phyloP scores from a whole-genome alignment of 2,797 vertebrate genomes.

The Buceros bicornis region DNA sequence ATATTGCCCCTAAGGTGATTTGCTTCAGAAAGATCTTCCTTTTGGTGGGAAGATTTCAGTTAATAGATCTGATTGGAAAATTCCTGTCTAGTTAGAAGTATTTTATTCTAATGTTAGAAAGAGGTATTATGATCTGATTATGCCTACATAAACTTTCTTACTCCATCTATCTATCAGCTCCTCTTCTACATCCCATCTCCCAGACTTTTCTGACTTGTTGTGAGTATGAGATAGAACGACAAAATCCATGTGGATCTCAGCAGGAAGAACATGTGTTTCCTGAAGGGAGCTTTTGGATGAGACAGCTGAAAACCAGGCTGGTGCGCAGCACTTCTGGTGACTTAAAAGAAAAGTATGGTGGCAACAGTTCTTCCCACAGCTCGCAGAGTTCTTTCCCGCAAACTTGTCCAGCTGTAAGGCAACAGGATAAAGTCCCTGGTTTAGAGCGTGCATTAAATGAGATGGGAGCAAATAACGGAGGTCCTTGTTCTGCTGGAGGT shows the following conservation, averaged over 20 bases:
- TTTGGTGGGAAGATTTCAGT: not conserved
- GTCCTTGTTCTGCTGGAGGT: not conserved
- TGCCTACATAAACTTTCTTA: not conserved
- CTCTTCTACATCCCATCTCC: not conserved
- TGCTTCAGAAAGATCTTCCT: not conserved
- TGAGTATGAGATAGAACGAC: not conserved
- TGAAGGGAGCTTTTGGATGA: not conserved
- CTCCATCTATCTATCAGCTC: not conserved
- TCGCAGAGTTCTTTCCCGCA: not conserved
- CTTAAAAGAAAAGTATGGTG: not conserved
- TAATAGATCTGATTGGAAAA: not conserved
- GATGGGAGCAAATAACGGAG: not conserved
- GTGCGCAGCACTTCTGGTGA: not conserved
- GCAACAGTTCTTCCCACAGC: not conserved
- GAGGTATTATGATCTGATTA: not conserved
- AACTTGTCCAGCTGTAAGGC: not conserved
- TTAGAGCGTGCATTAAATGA: not conserved
- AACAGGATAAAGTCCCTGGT: not conserved
- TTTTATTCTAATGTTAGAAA: not conserved
- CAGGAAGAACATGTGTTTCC: not conserved
- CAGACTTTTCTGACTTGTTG: not conserved
- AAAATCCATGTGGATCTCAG: not conserved
- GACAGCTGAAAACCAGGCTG: not conserved
- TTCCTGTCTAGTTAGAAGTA: not conserved
- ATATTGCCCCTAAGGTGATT: not conserved